A percentile compares a stretch with the other conserved stretches of the same genome.
These are phyloP conservation scores for Setipinna tenuifilis DNA, from an alignment of 2,797 vertebrate species.

Conservation along the genomic window DNA sequence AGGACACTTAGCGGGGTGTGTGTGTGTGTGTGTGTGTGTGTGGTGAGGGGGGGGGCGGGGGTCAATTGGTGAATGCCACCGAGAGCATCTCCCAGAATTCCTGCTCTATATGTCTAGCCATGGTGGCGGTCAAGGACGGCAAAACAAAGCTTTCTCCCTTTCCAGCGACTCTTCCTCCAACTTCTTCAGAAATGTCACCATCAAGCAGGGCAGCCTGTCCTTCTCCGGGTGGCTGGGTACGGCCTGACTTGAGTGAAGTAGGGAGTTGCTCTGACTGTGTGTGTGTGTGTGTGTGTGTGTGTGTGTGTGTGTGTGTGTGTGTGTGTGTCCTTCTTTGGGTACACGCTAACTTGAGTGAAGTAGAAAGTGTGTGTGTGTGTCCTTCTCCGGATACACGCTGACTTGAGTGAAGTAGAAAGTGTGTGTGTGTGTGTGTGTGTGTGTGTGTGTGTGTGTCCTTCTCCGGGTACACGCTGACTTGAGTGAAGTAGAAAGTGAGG, in stretches of 20 bases:
- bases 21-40: too few species aligned
- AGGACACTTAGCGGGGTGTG: not conserved
- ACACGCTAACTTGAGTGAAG: too few species aligned
- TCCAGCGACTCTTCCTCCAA: not conserved
- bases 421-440: too few species aligned
- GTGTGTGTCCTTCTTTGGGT: too few species aligned
- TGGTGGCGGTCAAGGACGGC: not conserved
- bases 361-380: too few species aligned
- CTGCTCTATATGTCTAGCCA: not conserved
- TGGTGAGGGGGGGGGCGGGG: not conserved
- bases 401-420: too few species aligned
- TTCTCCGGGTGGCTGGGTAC: too few species aligned
- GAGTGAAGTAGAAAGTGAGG: not conserved
- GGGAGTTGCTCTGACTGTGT: too few species aligned
- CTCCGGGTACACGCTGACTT: not conserved
- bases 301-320: too few species aligned
- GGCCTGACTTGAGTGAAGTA: too few species aligned
- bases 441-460: too few species aligned
- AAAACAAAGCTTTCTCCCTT: not conserved
- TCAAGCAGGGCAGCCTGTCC: not conserved
- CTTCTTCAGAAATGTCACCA: not conserved
- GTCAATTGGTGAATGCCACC: not conserved
- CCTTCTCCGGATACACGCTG: not conserved
- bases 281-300: too few species aligned
- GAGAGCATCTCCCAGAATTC: constrained; percentile 6